Percentiles rank a stretch among this genome's conserved stretches.
phyloP scores from a whole-genome alignment of 2,888 invertebrate genomes.

The Cheilosia pagana region DNA sequence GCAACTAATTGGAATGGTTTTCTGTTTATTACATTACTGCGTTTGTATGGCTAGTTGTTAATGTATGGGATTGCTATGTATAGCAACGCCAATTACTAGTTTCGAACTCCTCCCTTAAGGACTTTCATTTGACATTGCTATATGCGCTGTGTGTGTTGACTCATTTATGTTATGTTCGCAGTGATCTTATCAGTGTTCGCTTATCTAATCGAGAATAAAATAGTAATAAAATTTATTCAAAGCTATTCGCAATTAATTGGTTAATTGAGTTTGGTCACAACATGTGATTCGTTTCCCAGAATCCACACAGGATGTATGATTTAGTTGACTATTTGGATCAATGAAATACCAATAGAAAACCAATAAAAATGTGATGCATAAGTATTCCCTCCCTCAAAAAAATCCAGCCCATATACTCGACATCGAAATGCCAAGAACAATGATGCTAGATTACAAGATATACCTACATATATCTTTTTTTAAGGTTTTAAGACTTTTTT shows the following conservation, averaged over 20 bases:
- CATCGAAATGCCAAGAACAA: no score
- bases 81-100: slow-evolving; percentile 15
- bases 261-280: slow-evolving; percentile 44
- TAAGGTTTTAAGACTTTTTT: no score
- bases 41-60: slow-evolving; percentile 10
- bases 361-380: background rate
- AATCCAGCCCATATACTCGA: no score
- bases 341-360: no score
- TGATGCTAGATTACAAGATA: no score
- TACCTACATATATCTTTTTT: no score
- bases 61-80: background rate
- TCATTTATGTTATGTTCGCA: slow-evolving; percentile 22
- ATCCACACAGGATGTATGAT: slow-evolving; percentile 14
- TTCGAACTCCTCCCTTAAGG: slow-evolving; percentile 1
- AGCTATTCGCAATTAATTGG: slow-evolving; percentile 50
- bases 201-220: slow-evolving; percentile 46
- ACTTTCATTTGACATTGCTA: background rate
- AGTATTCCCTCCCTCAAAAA: no score
- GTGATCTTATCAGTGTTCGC: slow-evolving; percentile 25
- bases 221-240: slow-evolving; percentile 37
- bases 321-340: background rate
- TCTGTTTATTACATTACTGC: background rate
- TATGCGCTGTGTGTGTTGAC: slow-evolving; percentile 1
- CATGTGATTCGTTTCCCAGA: slow-evolving; percentile 44
- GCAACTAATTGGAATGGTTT: slow-evolving; percentile 39